Conservation (phyloP, 2,797 vertebrate genomes). For the Jordanella pulchra region DNA sequence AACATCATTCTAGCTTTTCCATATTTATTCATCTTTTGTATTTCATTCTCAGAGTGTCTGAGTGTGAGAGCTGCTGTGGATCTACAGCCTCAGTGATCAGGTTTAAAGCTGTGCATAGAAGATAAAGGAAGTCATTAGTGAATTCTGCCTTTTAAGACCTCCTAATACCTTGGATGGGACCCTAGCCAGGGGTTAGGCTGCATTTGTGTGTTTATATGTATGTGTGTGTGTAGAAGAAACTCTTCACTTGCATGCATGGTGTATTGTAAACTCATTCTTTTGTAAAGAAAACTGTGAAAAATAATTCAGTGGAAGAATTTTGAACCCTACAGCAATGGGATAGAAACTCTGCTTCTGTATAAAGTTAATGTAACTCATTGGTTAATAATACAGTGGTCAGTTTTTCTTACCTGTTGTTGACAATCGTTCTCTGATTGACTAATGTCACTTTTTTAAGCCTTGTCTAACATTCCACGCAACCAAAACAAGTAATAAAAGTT, state of each 20-base stretch:
- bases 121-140: slow-evolving; percentile 79
- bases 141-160: slow-evolving; percentile 76
- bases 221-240: slow-evolving; percentile 9
- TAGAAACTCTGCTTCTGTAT: no score
- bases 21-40: slow-evolving; percentile 34
- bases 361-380: no score
- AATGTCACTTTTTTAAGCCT: no score
- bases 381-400: no score
- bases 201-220: slow-evolving; percentile 19
- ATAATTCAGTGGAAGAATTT: no score
- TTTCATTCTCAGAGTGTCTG: slow-evolving; percentile 23
- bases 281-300: slow-evolving; percentile 38
- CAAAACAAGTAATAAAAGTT: no score
- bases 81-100: slow-evolving; percentile 64
- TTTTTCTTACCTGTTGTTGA: no score
- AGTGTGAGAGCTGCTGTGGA: slow-evolving; percentile 21
- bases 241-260: background rate
- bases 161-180: slow-evolving; percentile 72
- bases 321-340: no score
- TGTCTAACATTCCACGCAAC: no score
- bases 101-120: slow-evolving; percentile 73
- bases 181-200: slow-evolving; percentile 67
- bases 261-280: slow-evolving; percentile 41
- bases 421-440: no score
- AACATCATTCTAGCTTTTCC: slow-evolving; percentile 20